Evolutionary conservation across 2,888 invertebrate species (phyloP).

Genomic region (Diadegma fenestrale): DNA sequence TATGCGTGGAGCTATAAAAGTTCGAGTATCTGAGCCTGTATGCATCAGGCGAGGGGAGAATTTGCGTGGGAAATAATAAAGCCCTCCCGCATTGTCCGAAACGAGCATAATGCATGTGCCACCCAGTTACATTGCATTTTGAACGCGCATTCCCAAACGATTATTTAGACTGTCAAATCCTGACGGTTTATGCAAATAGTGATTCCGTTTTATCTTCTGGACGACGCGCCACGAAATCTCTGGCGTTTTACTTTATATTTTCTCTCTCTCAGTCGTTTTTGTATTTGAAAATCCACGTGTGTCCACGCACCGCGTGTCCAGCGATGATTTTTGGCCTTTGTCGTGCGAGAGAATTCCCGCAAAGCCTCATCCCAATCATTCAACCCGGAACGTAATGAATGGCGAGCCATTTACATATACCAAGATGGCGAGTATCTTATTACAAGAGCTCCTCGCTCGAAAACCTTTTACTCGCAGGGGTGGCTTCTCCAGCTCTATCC

Average conservation of each 20-base stretch:
- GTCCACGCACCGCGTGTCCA: conserved; percentile 70
- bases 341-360: conserved; percentile 82
- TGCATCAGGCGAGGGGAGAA: conserved; percentile 4
- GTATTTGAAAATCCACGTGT: conserved; percentile 32
- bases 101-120: conserved; percentile 44
- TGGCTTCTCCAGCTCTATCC: conserved; percentile 73
- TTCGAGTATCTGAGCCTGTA: not conserved
- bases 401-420: conserved; percentile 84
- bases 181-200: conserved; percentile 63
- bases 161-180: conserved; percentile 63
- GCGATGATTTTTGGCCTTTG: conserved; percentile 78
- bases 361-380: conserved; percentile 83
- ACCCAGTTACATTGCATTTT: conserved; percentile 50
- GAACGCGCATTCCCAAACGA: conserved; percentile 51
- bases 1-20: conserved; percentile 29
- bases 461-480: conserved; percentile 68
- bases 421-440: conserved; percentile 85
- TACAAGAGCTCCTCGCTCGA: conserved; percentile 76
- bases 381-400: conserved; percentile 84
- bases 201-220: conserved; percentile 28
- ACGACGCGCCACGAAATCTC: conserved; percentile 3
- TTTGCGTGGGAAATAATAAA: conserved; percentile 64
- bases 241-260: conserved; percentile 42
- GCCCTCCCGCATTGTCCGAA: conserved; percentile 60
- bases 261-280: not conserved